Evolutionary conservation across 2,888 invertebrate species (phyloP).

Genomic region (Bellardia pandia): DNA sequence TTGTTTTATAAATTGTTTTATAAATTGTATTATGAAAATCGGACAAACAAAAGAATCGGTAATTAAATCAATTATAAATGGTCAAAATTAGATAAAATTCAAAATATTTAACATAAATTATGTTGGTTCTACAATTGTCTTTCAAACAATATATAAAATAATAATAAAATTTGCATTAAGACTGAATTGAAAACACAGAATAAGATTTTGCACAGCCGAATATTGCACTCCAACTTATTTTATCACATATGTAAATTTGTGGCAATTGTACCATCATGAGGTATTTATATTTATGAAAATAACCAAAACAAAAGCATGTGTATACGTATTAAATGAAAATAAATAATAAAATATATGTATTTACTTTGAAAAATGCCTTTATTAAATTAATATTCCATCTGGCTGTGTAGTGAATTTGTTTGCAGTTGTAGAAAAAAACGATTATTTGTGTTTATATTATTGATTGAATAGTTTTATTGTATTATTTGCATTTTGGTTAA

Average conservation of each 20-base stretch:
- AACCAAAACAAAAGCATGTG: background rate
- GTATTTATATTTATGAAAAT: background rate
- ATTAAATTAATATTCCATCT: constrained; percentile 12
- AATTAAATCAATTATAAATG: too few species aligned
- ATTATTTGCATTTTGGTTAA: constrained; percentile 58
- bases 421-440: background rate
- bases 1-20: too few species aligned
- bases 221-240: too few species aligned
- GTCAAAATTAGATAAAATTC: too few species aligned
- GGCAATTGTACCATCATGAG: background rate
- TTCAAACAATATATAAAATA: too few species aligned
- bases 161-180: too few species aligned
- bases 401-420: background rate
- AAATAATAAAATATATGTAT: background rate
- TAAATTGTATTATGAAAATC: too few species aligned
- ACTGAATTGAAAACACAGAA: too few species aligned
- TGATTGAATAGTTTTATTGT: constrained; percentile 56
- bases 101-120: too few species aligned
- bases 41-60: too few species aligned
- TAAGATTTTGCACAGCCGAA: too few species aligned
- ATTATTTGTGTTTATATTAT: background rate
- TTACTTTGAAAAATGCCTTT: background rate
- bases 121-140: too few species aligned
- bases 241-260: background rate
- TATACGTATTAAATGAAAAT: background rate